Evolutionary conservation across 2,888 invertebrate genomes (phyloP), one percentile per base, ranked within the genome.

Genomic region (Andrena flavipes): DNA sequence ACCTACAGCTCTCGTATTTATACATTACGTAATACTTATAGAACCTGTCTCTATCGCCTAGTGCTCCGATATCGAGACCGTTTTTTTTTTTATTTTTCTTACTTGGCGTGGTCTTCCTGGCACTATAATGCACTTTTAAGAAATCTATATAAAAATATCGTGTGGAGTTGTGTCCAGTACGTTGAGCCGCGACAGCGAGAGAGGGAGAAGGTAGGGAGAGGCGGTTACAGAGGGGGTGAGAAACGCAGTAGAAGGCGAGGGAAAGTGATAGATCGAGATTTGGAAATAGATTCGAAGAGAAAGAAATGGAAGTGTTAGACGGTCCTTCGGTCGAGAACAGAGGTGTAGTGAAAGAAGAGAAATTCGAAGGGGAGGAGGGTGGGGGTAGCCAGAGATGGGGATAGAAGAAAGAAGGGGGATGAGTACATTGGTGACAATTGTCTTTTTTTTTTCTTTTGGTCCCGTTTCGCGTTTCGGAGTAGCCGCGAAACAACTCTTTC

Each of bases 81-180:
- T 67, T 76, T 79, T 56, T 71, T 71, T 71, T 71, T 67, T 67
- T 23, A 35, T 62, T 65, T 42, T 59, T 67, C 62, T 72, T 80
- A 89, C 88, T 89, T 90, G 91, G 90, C 89, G 84, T 91, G 87
- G 89, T 92, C 89, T 91, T 89, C 86, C 92, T 91, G 92, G 91
- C 91, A 92, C 92, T 92, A 90, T 91, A 92, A 93, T 93, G 92
- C 92, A 93, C 92, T 93, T 93, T 92, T 91, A 91, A 91, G 92
- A 92, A 91, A 91, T 92, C 91, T 92, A 91, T 93, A 94, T 92
- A 94, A 93, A 93, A 93, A 93, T 93, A 94, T 92, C 85, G 90
- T 91, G 89, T 91, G 89, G 90, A 90, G 88, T 91, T 89, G 90
- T 92, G 87, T 92, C 91, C 91, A 89, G 91, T 91, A 90, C 87